Percentiles rank a stretch among this genome's conserved stretches.
phyloP scores from a whole-genome alignment of 92 coral and sea anemone genomes.

The Blastomussa wellsi region DNA sequence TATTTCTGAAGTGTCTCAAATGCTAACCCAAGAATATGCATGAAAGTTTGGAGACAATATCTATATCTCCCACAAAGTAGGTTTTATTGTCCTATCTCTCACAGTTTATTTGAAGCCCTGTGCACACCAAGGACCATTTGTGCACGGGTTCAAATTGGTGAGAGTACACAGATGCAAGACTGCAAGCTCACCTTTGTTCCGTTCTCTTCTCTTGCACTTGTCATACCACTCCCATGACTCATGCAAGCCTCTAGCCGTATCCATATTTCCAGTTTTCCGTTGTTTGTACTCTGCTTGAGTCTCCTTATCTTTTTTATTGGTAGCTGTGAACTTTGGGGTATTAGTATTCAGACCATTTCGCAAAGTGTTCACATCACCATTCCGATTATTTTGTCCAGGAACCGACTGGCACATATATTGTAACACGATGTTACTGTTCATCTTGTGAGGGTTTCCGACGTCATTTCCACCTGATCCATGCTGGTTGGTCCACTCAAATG shows the following conservation, averaged over 20 bases:
- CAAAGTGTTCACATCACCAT: slow-evolving; percentile 43
- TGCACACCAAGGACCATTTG: no score
- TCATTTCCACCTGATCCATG: slow-evolving; percentile 99
- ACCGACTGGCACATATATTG: slow-evolving; percentile 89
- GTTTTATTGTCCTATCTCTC: no score
- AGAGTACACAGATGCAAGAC: no score
- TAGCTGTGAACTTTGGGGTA: slow-evolving; percentile 68
- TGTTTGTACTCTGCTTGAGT: slow-evolving; percentile 48
- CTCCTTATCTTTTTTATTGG: slow-evolving; percentile 36
- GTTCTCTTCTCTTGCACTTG: slow-evolving; percentile 76
- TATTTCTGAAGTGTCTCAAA: no score
- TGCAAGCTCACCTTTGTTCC: slow-evolving; percentile 84
- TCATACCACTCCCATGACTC: slow-evolving; percentile 99
- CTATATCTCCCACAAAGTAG: no score
- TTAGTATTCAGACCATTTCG: slow-evolving; percentile 86
- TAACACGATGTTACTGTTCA: slow-evolving; percentile 85
- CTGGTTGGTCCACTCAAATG: slow-evolving; percentile 98
- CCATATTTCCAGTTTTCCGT: slow-evolving; percentile 60
- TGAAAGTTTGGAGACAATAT: no score
- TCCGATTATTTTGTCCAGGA: slow-evolving; percentile 37
- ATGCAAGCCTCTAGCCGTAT: slow-evolving; percentile 64
- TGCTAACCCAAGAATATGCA: no score
- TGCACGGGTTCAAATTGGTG: no score
- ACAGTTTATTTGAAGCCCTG: no score
- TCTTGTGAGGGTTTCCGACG: slow-evolving; percentile 83